Conservation (phyloP, 2,797 vertebrate species). For the Aplochiton taeniatus region DNA sequence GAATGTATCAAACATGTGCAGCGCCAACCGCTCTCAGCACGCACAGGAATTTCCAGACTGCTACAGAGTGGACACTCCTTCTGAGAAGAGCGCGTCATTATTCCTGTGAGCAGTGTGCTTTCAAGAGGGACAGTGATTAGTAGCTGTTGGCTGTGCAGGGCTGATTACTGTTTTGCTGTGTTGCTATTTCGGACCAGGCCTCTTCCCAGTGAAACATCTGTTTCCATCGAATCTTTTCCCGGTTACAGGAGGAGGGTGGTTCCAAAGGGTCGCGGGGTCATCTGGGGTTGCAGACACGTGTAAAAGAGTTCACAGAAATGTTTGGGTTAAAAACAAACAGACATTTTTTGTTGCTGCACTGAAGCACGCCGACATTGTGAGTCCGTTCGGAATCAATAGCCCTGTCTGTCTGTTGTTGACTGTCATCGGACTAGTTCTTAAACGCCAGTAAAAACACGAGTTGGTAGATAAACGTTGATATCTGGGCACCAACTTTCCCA, state of each 20-base stretch:
- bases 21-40: not conserved
- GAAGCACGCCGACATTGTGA: not conserved
- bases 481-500: too few relatives aligned
- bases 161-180: too few relatives aligned
- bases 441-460: not conserved
- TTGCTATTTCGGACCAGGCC: too few relatives aligned
- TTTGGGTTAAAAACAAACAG: constrained; percentile 8
- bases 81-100: not conserved
- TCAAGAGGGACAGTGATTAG: constrained; percentile 29
- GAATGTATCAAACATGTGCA: not conserved
- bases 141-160: not conserved
- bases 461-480: not conserved
- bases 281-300: constrained; percentile 20
- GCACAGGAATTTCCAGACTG: constrained; percentile 25
- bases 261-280: constrained; percentile 24
- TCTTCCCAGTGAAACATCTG: constrained; percentile 31
- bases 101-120: constrained; percentile 3
- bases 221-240: constrained; percentile 13
- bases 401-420: not conserved
- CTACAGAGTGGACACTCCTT: not conserved
- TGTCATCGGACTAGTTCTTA: constrained; percentile 7
- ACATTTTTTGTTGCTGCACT: constrained; percentile 8
- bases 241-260: not conserved
- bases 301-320: constrained; percentile 9
- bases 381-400: constrained; percentile 15